Evolutionary conservation across 2,888 invertebrate species (phyloP), one percentile per base, ranked within the genome.

Genomic region (Junonia oenone): DNA sequence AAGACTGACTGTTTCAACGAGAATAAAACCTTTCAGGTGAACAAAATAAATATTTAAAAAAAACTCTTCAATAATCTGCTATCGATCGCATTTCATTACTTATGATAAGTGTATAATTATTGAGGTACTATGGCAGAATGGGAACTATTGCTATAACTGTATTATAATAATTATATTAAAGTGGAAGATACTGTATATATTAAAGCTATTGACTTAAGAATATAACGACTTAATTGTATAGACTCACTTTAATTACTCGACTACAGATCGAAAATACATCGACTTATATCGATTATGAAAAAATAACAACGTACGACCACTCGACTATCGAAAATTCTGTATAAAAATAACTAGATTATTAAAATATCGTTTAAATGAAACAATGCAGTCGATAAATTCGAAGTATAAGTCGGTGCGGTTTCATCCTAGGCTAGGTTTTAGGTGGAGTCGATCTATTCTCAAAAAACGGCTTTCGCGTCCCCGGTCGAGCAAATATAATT

Each of bases 121-220:
- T 88, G 89, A 89, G 89, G 89, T 89, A 89, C 72, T 84, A 70
- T 86, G 88, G 86, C 81, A 75, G 82, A 80, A 76, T 81, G 81
- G 75, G 66, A 76, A 83, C 85, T 89, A 89, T 89, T 85, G 86
- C 84, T 83, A 84, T 72, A 75, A 73, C 70, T 75, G 76, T 78
- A 71, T 68, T 67, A 68, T 76, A 83, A 84, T 71, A 83, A 85
- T 71, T 63, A 66, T 62, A 71, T 75, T 74, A 75, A 77, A 75
- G 75, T 87, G 86, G 89, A 87, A 87, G 86, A 88, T 87, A 87
- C 82, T 86, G 87, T 84, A 82, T 72, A 82, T 78, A 84, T 89
- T 90, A 90, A 89, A 90, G 88, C 89, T 89, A 88, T 83, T 77
- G 76, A 71, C 72, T 77, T 77, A 81, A 77, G 83, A 81, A 77